Percentiles rank a stretch among this genome's conserved stretches.
These are phyloP conservation scores for Dendrolimus punctatus DNA, from an alignment of 1,140 invertebrate species.

Conservation along the genomic window DNA sequence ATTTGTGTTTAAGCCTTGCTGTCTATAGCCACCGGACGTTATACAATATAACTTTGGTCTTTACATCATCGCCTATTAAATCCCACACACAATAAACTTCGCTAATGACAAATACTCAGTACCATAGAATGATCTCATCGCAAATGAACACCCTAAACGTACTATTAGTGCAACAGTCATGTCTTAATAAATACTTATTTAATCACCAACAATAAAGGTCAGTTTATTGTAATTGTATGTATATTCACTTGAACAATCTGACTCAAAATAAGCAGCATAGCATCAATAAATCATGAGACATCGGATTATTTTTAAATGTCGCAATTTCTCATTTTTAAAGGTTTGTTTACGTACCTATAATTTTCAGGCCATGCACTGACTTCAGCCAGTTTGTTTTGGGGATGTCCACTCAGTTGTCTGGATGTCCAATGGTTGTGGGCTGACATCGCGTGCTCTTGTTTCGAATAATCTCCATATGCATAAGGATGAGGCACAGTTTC, in stretches of 20 bases:
- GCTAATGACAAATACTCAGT: slow-evolving; percentile 12
- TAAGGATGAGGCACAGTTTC: slow-evolving; percentile 55
- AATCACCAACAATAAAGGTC: slow-evolving; percentile 28
- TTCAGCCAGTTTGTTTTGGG: slow-evolving; percentile 65
- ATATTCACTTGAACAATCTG: slow-evolving; percentile 39
- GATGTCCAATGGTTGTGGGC: slow-evolving; percentile 63
- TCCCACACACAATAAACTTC: slow-evolving; percentile 1
- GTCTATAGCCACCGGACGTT: slow-evolving; percentile 40
- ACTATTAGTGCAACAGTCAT: slow-evolving; percentile 28
- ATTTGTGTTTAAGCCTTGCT: slow-evolving; percentile 47
- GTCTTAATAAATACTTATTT: slow-evolving; percentile 36
- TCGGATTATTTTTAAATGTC: slow-evolving; percentile 18
- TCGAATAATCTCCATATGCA: slow-evolving; percentile 59
- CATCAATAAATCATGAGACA: slow-evolving; percentile 59
- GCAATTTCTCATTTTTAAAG: neutral
- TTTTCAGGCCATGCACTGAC: slow-evolving; percentile 68
- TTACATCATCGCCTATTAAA: neutral
- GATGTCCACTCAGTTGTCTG: slow-evolving; percentile 52
- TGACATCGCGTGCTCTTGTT: slow-evolving; percentile 60
- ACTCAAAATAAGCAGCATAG: slow-evolving; percentile 34
- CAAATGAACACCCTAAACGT: slow-evolving; percentile 24
- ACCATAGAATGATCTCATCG: slow-evolving; percentile 30
- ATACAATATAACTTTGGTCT: slow-evolving; percentile 8
- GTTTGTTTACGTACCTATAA: slow-evolving; percentile 60
- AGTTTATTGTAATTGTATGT: slow-evolving; percentile 46